Evolutionary conservation across 2,113 vertebrate genomes (phyloP).

Genomic region (Sinocyclocheilus maitianheensis): DNA sequence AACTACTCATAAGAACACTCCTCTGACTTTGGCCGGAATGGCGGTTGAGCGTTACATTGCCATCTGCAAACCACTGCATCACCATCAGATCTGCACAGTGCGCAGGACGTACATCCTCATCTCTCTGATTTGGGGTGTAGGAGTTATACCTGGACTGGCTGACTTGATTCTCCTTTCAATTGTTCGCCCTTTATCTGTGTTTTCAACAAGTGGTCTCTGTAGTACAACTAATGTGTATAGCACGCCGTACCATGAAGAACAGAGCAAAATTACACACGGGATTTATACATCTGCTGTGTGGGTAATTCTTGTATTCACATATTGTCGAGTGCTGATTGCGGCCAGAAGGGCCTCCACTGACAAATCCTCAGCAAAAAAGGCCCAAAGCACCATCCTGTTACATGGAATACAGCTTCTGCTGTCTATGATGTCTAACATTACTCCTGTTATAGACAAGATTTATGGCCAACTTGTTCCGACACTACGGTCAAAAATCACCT

Average conservation of each 20-base stretch:
- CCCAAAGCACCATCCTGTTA: slow-evolving; percentile 67
- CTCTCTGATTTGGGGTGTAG: too few relatives aligned
- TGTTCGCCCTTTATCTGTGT: slow-evolving; percentile 35
- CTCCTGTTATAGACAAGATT: slow-evolving; percentile 42
- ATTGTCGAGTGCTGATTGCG: slow-evolving; percentile 58
- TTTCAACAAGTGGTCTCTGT: slow-evolving; percentile 33
- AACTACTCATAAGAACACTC: slow-evolving; percentile 62
- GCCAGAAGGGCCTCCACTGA: slow-evolving; percentile 50
- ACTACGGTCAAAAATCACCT: slow-evolving; percentile 32
- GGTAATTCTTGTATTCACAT: slow-evolving; percentile 63
- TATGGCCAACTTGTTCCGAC: slow-evolving; percentile 32
- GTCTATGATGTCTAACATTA: slow-evolving; percentile 59
- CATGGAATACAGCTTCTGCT: slow-evolving; percentile 66
- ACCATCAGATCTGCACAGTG: slow-evolving; percentile 45
- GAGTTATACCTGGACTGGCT: slow-evolving; percentile 42
- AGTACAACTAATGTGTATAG: neutral
- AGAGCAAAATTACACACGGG: slow-evolving; percentile 18
- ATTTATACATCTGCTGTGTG: slow-evolving; percentile 61
- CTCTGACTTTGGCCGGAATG: slow-evolving; percentile 69
- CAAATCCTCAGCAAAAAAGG: slow-evolving; percentile 58
- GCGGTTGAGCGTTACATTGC: slow-evolving; percentile 69
- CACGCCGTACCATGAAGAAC: too few relatives aligned
- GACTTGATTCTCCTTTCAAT: slow-evolving; percentile 54
- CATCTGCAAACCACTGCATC: slow-evolving; percentile 63
- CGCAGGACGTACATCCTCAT: too few relatives aligned